Conservation (phyloP, 2,113 vertebrate species). For the Tachuris rubrigastra region DNA sequence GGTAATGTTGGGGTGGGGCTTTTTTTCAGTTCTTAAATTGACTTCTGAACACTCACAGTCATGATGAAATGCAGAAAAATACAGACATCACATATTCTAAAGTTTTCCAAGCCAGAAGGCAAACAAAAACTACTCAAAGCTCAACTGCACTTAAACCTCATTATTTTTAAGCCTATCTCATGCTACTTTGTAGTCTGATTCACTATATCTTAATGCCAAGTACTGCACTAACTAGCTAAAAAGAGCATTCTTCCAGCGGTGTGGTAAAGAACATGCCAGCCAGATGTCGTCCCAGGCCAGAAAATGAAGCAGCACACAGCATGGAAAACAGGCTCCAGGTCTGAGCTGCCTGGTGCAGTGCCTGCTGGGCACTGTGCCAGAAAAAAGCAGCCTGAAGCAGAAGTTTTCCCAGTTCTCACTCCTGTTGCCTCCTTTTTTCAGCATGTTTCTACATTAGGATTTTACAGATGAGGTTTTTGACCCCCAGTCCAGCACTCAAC, state of each 20-base stretch:
- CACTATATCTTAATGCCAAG: background rate
- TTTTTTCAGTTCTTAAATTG: background rate
- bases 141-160: background rate
- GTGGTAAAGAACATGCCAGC: conserved; percentile 3
- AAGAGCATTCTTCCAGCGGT: background rate
- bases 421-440: background rate
- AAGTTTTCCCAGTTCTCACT: background rate
- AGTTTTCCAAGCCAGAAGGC: background rate
- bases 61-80: background rate
- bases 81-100: background rate
- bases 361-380: conserved; percentile 1
- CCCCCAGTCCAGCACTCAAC: background rate
- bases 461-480: background rate
- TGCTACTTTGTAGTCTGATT: background rate
- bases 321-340: background rate
- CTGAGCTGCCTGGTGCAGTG: background rate
- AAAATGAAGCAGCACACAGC: background rate
- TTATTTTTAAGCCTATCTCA: background rate
- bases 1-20: fast-evolving
- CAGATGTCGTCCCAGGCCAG: conserved; percentile 56
- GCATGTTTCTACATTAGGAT: background rate
- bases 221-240: background rate
- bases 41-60: background rate
- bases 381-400: background rate
- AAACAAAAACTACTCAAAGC: background rate